These are phyloP conservation scores for Petrolisthes manimaculis DNA, from an alignment of 2,888 invertebrate genomes.

Conservation along the genomic window DNA sequence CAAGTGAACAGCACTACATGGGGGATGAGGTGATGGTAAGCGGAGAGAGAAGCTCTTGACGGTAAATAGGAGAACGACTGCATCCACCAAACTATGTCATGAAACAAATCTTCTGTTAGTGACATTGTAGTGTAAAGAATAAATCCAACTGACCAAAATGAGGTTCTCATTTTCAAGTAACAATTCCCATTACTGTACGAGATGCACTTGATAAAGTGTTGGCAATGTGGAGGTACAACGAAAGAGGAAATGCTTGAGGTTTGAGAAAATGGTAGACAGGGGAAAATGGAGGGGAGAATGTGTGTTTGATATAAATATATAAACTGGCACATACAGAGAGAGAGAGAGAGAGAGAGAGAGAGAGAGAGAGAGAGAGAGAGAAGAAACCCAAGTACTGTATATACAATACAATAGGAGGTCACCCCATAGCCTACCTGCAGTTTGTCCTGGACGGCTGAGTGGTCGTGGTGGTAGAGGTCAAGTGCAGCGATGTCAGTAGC, in stretches of 20 bases:
- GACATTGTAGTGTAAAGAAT: too few species aligned
- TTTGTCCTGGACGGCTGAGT: conserved; percentile 53
- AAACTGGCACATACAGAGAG: background rate
- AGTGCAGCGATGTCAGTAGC: conserved; percentile 49
- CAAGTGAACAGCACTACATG: background rate
- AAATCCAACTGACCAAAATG: too few species aligned
- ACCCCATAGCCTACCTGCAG: conserved; percentile 28
- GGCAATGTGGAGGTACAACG: too few species aligned
- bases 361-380: background rate
- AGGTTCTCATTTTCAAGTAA: too few species aligned
- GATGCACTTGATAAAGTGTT: too few species aligned
- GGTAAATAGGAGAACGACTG: too few species aligned
- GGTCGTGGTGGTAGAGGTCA: conserved; percentile 61
- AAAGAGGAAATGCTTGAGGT: too few species aligned
- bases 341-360: background rate
- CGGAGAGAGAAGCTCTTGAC: too few species aligned
- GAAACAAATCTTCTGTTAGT: too few species aligned
- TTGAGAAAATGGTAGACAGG: background rate
- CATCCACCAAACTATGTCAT: too few species aligned
- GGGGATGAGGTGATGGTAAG: background rate
- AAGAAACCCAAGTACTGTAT: background rate
- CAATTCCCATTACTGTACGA: too few species aligned
- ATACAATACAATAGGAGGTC: background rate
- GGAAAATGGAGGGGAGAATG: background rate
- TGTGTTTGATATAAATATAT: background rate